Evolutionary conservation across 2,888 invertebrate species (phyloP), one percentile per base, ranked within the genome.

Genomic region (Chalcosyrphus nemorum): DNA sequence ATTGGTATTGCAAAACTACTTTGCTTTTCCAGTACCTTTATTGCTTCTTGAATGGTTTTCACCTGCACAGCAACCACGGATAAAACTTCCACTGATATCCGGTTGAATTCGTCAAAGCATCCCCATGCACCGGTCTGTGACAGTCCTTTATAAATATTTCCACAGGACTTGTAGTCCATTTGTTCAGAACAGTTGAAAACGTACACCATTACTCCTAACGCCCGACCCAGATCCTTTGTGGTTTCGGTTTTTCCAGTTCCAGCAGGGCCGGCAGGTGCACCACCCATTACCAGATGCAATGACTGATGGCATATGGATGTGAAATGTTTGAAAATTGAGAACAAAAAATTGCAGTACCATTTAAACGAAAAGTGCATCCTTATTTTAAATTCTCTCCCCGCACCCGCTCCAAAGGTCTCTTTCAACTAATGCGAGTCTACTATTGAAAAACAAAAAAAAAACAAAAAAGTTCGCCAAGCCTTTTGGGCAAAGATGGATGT

Each of bases 221-320:
- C 98, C 90, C 97, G 94, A 11, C 98, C 98, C 88, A 99, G 93
- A 93, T 99, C 99, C 92, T 99, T 99, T 2, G 98, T 98, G 0
- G 98, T 99, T 92, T 99, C 98, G 0, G 98, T 98, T 92, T 98
- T 99, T 1, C 98, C 98, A 0, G 98, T 98, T 65, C 97, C 97
- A 6, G 98, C 98, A 0, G 98, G 98, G 0, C 98, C 98, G 7
- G 98, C 98, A 2, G 98, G 98, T 11, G 98, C 98, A 29, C 98
- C 98, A 68, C 98, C 98, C 98, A 98, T 97, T 86, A 97, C 94
- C 89, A 99, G 93, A 92, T 98, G 98, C 76, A 97, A 93, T 81
- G 97, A 97, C 94, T 91, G 75, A 76, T 71, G 65, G 52, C 59
- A 47, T 57, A 66, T 68, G 47, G 11, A 86, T 72, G 70, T 7